A percentile compares a stretch with the other conserved stretches of the same genome.
These are phyloP conservation scores for Accipiter virgatus DNA, from an alignment of 2,113 vertebrate genomes.

Conservation along the genomic window DNA sequence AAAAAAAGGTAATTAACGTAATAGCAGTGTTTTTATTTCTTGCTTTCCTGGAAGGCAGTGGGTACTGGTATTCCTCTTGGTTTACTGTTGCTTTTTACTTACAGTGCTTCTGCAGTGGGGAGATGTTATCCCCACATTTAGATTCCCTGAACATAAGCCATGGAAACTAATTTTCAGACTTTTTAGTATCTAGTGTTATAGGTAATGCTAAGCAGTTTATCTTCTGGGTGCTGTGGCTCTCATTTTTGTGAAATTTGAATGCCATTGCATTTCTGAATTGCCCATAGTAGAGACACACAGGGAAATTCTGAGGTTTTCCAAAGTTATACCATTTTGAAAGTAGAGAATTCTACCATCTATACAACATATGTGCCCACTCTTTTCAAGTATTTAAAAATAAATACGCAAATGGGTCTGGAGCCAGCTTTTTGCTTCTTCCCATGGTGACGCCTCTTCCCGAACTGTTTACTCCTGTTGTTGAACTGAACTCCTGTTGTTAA, in stretches of 20 bases:
- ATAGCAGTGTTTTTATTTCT: not conserved
- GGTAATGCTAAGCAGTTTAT: not conserved
- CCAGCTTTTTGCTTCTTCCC: not conserved
- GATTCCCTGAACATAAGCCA: not conserved
- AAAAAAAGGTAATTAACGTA: not conserved
- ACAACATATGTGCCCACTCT: not conserved
- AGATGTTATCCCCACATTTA: not conserved
- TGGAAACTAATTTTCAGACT: not conserved
- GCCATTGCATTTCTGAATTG: not conserved
- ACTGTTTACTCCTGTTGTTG: too few species aligned
- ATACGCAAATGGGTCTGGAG: accelerated
- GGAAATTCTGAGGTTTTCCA: not conserved
- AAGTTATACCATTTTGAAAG: not conserved
- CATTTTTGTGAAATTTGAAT: not conserved
- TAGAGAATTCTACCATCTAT: not conserved
- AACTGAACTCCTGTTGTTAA: too few species aligned
- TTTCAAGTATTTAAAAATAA: not conserved
- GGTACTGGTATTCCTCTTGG: not conserved
- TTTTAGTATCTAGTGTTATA: not conserved
- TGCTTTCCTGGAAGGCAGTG: not conserved
- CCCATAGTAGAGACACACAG: not conserved
- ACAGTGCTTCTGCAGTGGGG: not conserved
- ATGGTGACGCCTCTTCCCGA: not conserved
- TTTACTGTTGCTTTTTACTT: not conserved
- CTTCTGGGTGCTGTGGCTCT: not conserved